Base-by-base conservation (phyloP, 2,113 vertebrate genomes). In the Typhlomys cinereus region DNA sequence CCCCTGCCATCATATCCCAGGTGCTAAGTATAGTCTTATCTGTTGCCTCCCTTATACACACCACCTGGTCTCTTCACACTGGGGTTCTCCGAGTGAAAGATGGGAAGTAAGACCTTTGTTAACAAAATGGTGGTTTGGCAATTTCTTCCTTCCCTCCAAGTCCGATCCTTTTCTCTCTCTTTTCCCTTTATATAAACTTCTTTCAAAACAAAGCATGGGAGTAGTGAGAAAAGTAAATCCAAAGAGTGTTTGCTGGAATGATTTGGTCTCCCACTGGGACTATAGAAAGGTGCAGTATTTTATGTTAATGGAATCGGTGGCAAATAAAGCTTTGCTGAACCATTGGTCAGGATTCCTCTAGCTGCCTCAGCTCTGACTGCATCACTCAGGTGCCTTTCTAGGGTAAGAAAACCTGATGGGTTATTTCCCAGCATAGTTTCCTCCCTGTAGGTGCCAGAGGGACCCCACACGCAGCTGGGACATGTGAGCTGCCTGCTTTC, bases 251-350 rank as follows among this genome's bases (percentile, higher is more conserved):
- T 87, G 95, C 36, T 78, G 29, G 46, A 21, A 92, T 39, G 52
- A 84, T 86, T 76, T 96, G 70, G 78, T 76, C 71, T 94, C 88
- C 62, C 52, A 50, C 25, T 36, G 21, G 20, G 34, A 92, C 17
- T 91, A 85, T 84, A 69, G 25, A 91, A 59, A 50, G 94, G 62
- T 92, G 34, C 78, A 93, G 34, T 93, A 39, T 94, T 97, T 98
- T 96, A 92, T 2, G 0, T 95, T 97, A 95, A 95, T 90, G 54
- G 10, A 91, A 78, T 94, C 36, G 78, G 11, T 90, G 91, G 36
- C 76, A 97, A 97, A 93, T 84, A 62, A 41, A 93, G 34, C 64
- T 93, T 92, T 93, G 90, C 29, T 95, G 86, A 97, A 90, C 93
- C 70, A 46, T 73, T 93, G 52, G 57, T 78, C 91, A 21, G 70